Conservation (phyloP, 2,888 invertebrate genomes). For the Coenonympha arcania region DNA sequence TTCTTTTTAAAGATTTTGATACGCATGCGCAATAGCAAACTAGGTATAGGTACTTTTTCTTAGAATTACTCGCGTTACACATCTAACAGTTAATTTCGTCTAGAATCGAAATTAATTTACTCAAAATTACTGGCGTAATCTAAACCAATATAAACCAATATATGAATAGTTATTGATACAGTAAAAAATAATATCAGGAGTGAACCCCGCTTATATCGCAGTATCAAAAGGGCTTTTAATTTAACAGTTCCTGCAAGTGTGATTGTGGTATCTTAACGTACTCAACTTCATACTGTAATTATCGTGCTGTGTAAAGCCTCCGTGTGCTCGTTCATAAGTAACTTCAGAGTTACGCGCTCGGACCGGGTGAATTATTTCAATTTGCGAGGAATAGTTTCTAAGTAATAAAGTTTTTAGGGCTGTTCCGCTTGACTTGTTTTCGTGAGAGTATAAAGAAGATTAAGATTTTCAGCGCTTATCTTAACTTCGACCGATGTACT, state of each 20-base stretch:
- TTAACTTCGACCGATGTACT: constrained; percentile 6
- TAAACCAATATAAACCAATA: no score
- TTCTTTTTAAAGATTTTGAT: no score
- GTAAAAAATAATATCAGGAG: no score
- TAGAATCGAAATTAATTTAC: no score
- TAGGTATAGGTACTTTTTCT: no score
- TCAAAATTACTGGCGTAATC: no score
- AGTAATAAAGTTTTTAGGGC: constrained; percentile 55
- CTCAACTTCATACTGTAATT: constrained; percentile 23
- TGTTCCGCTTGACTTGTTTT: constrained; percentile 50
- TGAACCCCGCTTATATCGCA: no score
- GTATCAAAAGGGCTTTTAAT: not conserved
- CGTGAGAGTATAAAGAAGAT: constrained; percentile 35
- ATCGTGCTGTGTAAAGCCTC: constrained; percentile 38
- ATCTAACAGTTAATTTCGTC: no score
- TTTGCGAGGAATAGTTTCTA: constrained; percentile 57
- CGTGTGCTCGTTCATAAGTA: constrained; percentile 44
- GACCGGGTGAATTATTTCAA: constrained; percentile 59
- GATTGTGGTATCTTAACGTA: constrained; percentile 9
- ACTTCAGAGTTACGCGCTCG: constrained; percentile 47
- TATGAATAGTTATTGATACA: no score
- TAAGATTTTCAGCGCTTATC: constrained; percentile 26
- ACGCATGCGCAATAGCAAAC: no score
- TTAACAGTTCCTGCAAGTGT: constrained; percentile 7
- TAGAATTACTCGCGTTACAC: no score